Base-by-base conservation (phyloP, 2,888 invertebrate genomes). In the Parnassius orleans region DNA sequence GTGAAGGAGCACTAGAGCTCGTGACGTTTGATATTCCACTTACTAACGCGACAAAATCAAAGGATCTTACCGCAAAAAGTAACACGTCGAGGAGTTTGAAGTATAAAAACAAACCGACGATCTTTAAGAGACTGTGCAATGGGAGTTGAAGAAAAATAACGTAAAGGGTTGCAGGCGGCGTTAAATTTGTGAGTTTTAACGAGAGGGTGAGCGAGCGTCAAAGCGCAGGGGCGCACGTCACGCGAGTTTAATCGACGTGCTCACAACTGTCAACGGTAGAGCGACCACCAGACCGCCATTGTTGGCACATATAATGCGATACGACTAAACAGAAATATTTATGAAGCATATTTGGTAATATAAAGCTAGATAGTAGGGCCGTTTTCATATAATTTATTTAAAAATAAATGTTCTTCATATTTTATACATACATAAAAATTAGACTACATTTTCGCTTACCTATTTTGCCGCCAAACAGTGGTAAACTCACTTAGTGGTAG, bases 171-270 rank as follows among this genome's bases (percentile, higher is more conserved):
- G 81, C 74, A 79, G 77, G 73, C 77, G 77, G 81, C 79, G 84
- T 86, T 80, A 81, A 83, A 84, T 86, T 86, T 81, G 74, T 77
- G 77, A 83, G 80, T 88, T 87, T 84, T 87, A 87, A 87, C 86
- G 83, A 84, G 83, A 79, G 81, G 84, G 79, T 74, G 77, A 73
- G 72, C 68, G 60, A 69, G 74, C 67, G 71, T 74, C 63, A 67
- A 66, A 65, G 71, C 75, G 76, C 78, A 70, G 75, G 69, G 70
- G 74, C 72, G 75, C 76, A 75, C 81, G 83, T 79, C 84, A 85
- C 80, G 82, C 80, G 76, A 84, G 77, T 80, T 81, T 83, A 78
- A 80, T 82, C 80, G 79, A 78, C 78, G 78, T 78, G 77, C 77
- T 80, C 80, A 48, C 48, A 77, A 73, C 84, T 83, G 83, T 83